A percentile compares a stretch with the other conserved stretches of the same genome.
These are phyloP conservation scores for Aplodontia rufa DNA, from an alignment of 2,113 vertebrate species.

Conservation along the genomic window DNA sequence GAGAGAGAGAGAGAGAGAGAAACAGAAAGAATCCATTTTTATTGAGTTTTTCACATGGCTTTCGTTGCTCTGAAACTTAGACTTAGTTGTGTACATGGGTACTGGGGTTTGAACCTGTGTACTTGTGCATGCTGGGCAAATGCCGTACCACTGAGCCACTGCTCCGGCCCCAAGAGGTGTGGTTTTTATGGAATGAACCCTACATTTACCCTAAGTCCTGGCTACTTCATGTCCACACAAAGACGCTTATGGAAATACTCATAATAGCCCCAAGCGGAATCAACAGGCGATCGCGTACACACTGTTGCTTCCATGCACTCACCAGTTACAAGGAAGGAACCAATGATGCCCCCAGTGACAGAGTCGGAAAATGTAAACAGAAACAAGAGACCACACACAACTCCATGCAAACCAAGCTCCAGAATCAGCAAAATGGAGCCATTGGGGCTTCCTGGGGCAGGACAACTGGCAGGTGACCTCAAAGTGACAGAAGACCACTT, in stretches of 20 bases:
- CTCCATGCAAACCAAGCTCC: background rate
- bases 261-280: background rate
- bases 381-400: background rate
- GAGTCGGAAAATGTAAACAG: background rate
- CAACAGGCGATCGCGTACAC: background rate
- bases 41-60: too few relatives aligned
- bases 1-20: too few relatives aligned
- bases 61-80: too few relatives aligned
- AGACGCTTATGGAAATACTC: background rate
- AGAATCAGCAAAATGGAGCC: background rate
- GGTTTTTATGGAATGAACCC: background rate
- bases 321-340: background rate
- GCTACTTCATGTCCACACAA: background rate
- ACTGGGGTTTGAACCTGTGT: too few relatives aligned
- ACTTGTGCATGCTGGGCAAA: too few relatives aligned
- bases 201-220: background rate
- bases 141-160: too few relatives aligned
- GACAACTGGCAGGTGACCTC: rapidly evolving
- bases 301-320: background rate
- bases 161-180: too few relatives aligned
- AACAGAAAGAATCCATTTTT: too few relatives aligned
- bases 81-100: too few relatives aligned
- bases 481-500: background rate
- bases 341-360: too few relatives aligned
- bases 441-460: background rate